Evolutionary conservation across 2,797 vertebrate species (phyloP), one percentile per base, ranked within the genome.

Genomic region (Heliangelus exortis): DNA sequence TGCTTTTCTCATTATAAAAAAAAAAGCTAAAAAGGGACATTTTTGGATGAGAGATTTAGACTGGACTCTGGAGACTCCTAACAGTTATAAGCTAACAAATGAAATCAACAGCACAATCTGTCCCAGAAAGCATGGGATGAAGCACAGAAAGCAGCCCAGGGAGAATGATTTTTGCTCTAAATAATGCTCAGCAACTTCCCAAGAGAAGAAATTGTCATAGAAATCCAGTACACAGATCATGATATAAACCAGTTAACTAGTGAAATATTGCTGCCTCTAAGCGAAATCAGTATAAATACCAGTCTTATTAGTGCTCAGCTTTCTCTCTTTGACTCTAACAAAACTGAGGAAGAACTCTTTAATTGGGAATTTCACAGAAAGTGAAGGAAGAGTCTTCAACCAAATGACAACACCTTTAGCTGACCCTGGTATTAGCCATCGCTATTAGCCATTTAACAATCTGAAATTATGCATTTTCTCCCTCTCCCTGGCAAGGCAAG

Each of bases 21-120:
- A 39, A 39, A 41, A 15, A 75, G 33, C 48, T 84, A 84, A 26
- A 72, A n/a, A 72, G 34, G 77, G 9, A 9, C 28, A 28, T 5
- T 8, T 69, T 84, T 71, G 67, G 29, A 84, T 82, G 39, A 94
- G 36, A 89, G 47, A 89, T 87, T 84, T 89, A 79, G 17, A 59
- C 17, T 28, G 14, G 39, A 74, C 76, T 91, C 84, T 47, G 12
- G 75, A 89, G 84, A 77, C 31, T 57, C 34, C 48, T 87, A 79
- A 87, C 22, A 87, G 21, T 77, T 89, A 66, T 2, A 85, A 85
- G 29, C 17, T 80, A 92, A 87, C 79, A 89, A 89, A 84, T 78
- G 16, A 94, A 94, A 91, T 80, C 89, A 92, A 63, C 87, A 92
- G 59, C 59, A 88, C 91, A 74, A 89, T 71, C 57, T 74, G 72